Conservation (phyloP, 2,888 invertebrate species). For the Plagodis dolabraria region DNA sequence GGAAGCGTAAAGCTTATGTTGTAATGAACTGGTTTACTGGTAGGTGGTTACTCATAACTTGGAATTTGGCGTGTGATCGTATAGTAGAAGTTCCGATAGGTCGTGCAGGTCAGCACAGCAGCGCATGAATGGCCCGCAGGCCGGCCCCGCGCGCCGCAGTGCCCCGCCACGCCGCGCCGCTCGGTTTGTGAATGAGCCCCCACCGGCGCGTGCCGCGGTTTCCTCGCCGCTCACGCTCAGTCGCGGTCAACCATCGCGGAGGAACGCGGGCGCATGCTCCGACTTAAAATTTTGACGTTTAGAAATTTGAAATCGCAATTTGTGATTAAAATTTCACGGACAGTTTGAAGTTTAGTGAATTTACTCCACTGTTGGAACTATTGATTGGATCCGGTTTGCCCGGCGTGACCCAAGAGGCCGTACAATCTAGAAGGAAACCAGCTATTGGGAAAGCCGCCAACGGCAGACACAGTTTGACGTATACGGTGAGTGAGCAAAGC, state of each 20-base stretch:
- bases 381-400: slow-evolving; percentile 52
- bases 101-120: slow-evolving; percentile 29
- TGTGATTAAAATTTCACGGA: slow-evolving; percentile 52
- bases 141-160: slow-evolving; percentile 56
- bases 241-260: slow-evolving; percentile 76
- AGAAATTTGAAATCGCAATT: slow-evolving; percentile 68
- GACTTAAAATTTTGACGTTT: slow-evolving; percentile 64
- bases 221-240: slow-evolving; percentile 66
- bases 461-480: slow-evolving; percentile 61
- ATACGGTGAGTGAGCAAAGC: slow-evolving; percentile 74
- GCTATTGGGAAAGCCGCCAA: slow-evolving; percentile 65
- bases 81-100: slow-evolving; percentile 36
- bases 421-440: slow-evolving; percentile 43
- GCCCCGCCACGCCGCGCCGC: slow-evolving; percentile 66
- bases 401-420: slow-evolving; percentile 40
- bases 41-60: slow-evolving; percentile 36
- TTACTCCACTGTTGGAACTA: slow-evolving; percentile 36
- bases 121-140: slow-evolving; percentile 71
- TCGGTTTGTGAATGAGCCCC: slow-evolving; percentile 81
- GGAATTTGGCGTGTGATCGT: slow-evolving; percentile 45
- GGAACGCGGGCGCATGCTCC: slow-evolving; percentile 71
- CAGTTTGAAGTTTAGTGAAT: slow-evolving; percentile 54
- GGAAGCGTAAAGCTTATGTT: slow-evolving; percentile 23
- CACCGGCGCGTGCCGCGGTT: slow-evolving; percentile 76
- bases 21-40: slow-evolving; percentile 23